Percentiles rank a stretch among this genome's conserved stretches.
Conservation (phyloP, 2,113 vertebrate species). For the Bothrops jararaca region DNA sequence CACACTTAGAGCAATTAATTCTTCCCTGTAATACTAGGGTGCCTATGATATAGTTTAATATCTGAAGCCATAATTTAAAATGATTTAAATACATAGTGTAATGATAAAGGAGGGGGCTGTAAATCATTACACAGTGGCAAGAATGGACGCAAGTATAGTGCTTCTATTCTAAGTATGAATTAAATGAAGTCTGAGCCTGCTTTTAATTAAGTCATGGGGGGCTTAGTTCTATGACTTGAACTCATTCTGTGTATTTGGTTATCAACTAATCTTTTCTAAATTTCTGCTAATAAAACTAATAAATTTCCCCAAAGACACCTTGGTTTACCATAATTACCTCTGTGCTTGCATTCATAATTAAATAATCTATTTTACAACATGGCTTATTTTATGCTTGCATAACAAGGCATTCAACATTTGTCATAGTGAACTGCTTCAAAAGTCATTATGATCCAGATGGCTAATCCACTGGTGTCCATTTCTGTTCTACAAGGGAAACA, state of each 20-base stretch:
- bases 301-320: background rate
- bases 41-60: constrained; percentile 20
- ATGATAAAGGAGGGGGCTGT: background rate
- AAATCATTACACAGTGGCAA: background rate
- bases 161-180: background rate
- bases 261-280: background rate
- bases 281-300: background rate
- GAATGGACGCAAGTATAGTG: background rate
- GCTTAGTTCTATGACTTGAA: background rate
- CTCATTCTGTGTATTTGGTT: constrained; percentile 1
- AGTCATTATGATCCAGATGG: background rate
- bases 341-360: background rate
- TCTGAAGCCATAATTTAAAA: background rate
- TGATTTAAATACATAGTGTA: background rate
- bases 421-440: background rate
- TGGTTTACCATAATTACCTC: background rate
- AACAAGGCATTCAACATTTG: background rate
- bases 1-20: fast-evolving
- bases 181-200: background rate
- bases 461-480: background rate
- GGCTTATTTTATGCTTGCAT: background rate
- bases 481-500: background rate
- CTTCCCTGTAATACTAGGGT: background rate
- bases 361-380: background rate
- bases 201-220: background rate